A percentile compares a stretch with the other conserved stretches of the same genome.
phyloP scores from a whole-genome alignment of 2,797 vertebrate species.

The Naso thynnoides region DNA sequence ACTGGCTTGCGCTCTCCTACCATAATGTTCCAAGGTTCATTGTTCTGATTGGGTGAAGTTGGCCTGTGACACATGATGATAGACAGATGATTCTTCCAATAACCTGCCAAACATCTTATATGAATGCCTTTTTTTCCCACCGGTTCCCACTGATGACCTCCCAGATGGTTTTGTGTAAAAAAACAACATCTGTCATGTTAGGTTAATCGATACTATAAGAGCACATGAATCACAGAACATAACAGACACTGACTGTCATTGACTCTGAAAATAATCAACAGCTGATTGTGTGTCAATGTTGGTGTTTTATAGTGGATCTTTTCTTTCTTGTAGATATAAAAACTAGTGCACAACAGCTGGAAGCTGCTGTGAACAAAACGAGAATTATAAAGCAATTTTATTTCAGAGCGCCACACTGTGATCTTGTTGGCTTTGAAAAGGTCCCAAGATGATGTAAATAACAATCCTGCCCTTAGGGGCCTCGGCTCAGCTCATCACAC shows the following conservation, averaged over 20 bases:
- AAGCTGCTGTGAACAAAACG: slow-evolving; percentile 11
- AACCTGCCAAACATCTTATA: no score
- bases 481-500: slow-evolving; percentile 25
- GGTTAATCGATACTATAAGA: not conserved
- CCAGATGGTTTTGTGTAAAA: no score
- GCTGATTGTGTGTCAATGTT: not conserved
- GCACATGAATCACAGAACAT: not conserved
- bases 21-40: no score
- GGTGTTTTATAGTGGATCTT: not conserved
- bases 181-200: no score
- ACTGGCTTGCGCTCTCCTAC: no score
- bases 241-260: not conserved
- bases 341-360: not conserved
- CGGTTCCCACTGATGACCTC: no score
- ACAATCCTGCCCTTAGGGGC: slow-evolving; percentile 9
- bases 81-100: no score
- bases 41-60: no score
- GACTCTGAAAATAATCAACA: not conserved
- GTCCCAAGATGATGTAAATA: slow-evolving; percentile 41
- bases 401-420: slow-evolving; percentile 5
- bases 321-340: not conserved
- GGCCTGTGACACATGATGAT: no score
- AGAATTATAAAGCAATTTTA: slow-evolving; percentile 23
- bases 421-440: slow-evolving; percentile 31
- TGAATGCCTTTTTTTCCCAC: no score